Percentiles rank a stretch among this genome's conserved stretches.
phyloP scores from a whole-genome alignment of 2,888 invertebrate species.

The Rhodophaea formosa region DNA sequence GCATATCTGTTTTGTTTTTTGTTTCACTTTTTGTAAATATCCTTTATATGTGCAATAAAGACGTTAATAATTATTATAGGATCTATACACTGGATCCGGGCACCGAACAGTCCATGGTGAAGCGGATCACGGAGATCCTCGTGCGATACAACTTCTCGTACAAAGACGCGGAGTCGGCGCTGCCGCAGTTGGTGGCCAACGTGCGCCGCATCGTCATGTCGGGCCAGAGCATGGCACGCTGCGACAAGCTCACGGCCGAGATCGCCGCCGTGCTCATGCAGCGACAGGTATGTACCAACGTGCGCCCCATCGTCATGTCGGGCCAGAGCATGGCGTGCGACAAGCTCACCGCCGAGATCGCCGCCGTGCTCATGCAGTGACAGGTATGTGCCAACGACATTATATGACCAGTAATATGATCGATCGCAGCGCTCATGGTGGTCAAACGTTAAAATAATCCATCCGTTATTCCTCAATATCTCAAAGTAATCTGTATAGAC shows the following conservation, averaged over 20 bases:
- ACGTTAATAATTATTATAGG: too few species aligned
- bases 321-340: constrained; percentile 38
- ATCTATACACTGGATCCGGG: constrained; percentile 5
- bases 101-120: constrained; percentile 35
- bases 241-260: constrained; percentile 47
- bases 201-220: constrained; percentile 41
- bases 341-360: constrained; percentile 50
- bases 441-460: too few species aligned
- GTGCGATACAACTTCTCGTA: constrained; percentile 45
- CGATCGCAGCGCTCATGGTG: too few species aligned
- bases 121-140: constrained; percentile 48
- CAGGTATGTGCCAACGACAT: constrained; percentile 24
- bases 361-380: constrained; percentile 42
- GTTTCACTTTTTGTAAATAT: too few species aligned
- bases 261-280: constrained; percentile 51
- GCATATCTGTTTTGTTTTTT: too few species aligned
- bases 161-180: constrained; percentile 28
- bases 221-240: constrained; percentile 32
- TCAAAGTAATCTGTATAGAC: too few species aligned
- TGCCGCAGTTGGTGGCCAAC: constrained; percentile 36
- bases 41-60: too few species aligned
- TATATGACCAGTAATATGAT: too few species aligned
- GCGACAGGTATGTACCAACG: constrained; percentile 26
- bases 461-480: too few species aligned
- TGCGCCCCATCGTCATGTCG: constrained; percentile 39